Percentiles rank a stretch among this genome's conserved stretches.
Evolutionary conservation across 2,113 vertebrate species (phyloP).

Genomic region (Tragelaphus scriptus): DNA sequence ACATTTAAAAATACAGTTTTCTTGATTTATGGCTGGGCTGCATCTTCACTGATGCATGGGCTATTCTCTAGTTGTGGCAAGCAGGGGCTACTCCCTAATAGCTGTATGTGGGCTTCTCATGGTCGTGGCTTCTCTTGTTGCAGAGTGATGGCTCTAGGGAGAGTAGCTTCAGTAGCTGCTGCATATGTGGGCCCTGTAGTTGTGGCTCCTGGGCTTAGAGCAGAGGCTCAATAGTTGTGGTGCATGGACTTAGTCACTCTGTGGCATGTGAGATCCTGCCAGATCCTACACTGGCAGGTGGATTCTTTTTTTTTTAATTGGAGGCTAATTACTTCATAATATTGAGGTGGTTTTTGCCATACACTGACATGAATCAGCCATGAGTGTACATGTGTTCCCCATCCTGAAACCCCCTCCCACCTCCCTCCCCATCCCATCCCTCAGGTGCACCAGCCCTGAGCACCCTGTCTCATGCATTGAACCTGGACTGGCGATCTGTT

Average conservation of each 20-base stretch:
- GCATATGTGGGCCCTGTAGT: rapidly evolving
- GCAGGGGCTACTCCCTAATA: background rate
- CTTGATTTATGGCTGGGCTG: background rate
- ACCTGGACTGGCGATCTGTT: background rate
- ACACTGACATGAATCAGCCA: background rate
- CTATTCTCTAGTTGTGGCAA: background rate
- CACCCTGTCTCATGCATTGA: background rate
- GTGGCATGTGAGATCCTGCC: background rate
- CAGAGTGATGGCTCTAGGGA: background rate
- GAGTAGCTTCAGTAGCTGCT: background rate
- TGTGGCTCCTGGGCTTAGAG: background rate
- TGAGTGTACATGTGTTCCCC: background rate
- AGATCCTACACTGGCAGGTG: background rate
- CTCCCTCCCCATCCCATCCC: background rate
- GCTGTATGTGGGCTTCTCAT: background rate
- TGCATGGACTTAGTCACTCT: background rate
- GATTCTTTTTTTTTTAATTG: background rate
- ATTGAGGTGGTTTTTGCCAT: background rate
- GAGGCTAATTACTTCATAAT: background rate
- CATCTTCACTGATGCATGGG: background rate
- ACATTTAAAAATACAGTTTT: background rate
- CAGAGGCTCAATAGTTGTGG: background rate
- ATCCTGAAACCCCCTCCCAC: background rate
- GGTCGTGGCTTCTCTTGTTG: background rate
- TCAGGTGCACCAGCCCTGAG: background rate